Percentiles rank a stretch among this genome's conserved stretches.
These are phyloP conservation scores for Hirtodrosophila trivittata DNA, from an alignment of 2,888 invertebrate species.

Conservation along the genomic window DNA sequence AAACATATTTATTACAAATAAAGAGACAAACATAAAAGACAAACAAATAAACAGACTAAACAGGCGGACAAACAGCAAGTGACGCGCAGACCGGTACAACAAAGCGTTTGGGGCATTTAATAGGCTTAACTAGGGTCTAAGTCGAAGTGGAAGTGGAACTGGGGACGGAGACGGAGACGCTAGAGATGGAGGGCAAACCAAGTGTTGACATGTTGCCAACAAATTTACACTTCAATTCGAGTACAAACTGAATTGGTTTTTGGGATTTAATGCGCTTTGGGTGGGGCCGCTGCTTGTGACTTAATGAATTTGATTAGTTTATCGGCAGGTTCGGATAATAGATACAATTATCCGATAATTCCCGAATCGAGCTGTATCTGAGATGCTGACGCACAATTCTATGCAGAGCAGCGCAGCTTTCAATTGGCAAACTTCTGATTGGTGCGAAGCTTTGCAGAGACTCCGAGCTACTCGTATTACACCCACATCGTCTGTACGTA, in stretches of 20 bases:
- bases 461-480: slow-evolving; percentile 45
- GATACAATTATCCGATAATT: too few species aligned
- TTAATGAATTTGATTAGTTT: slow-evolving; percentile 50
- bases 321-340: slow-evolving; percentile 41
- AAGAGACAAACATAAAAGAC: slow-evolving; percentile 76
- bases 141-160: slow-evolving; percentile 5
- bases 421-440: slow-evolving; percentile 47
- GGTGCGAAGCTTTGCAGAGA: slow-evolving; percentile 38
- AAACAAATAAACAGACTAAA: slow-evolving; percentile 68
- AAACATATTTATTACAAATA: slow-evolving; percentile 77
- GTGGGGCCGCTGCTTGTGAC: slow-evolving; percentile 27
- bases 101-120: slow-evolving; percentile 73
- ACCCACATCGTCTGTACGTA: slow-evolving; percentile 6
- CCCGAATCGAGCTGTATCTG: neutral
- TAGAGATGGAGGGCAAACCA: slow-evolving; percentile 22
- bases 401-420: slow-evolving; percentile 9
- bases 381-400: neutral
- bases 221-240: slow-evolving; percentile 59
- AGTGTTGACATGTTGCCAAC: slow-evolving; percentile 64
- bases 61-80: slow-evolving; percentile 42
- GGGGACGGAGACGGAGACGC: neutral
- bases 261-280: slow-evolving; percentile 33
- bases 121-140: slow-evolving; percentile 69
- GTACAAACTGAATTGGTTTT: slow-evolving; percentile 48
- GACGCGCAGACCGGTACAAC: slow-evolving; percentile 63